Conservation (phyloP, 1,140 invertebrate species). For the Tyrophagus putrescentiae region DNA sequence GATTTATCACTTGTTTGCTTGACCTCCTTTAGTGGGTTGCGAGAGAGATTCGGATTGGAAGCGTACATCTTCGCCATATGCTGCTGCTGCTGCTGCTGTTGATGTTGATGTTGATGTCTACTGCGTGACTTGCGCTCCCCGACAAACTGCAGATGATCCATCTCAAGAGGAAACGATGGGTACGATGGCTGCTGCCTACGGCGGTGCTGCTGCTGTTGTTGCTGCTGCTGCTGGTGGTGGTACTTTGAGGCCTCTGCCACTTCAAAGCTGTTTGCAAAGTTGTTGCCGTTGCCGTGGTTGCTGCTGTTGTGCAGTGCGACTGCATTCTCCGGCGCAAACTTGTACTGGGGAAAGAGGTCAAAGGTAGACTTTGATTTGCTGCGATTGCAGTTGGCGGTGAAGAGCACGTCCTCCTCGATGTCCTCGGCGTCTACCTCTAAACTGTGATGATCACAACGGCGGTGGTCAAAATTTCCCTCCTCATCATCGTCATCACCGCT, state of each 20-base stretch:
- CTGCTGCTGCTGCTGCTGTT: too few relatives aligned
- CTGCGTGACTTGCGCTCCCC: not conserved
- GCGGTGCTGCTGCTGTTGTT: too few relatives aligned
- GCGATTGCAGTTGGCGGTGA: constrained; percentile 21
- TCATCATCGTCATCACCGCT: constrained; percentile 27
- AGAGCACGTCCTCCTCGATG: constrained; percentile 19
- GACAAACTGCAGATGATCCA: not conserved
- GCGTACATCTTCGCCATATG: constrained; percentile 10
- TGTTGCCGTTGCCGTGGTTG: too few relatives aligned
- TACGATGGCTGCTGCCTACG: not conserved
- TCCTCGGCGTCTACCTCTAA: constrained; percentile 23
- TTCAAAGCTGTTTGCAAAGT: too few relatives aligned
- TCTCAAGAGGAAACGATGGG: not conserved
- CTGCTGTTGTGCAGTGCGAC: too few relatives aligned
- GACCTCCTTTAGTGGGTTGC: not conserved
- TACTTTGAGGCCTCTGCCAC: too few relatives aligned
- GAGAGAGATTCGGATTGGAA: constrained; percentile 1
- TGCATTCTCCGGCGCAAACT: too few relatives aligned
- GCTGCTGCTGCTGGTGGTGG: too few relatives aligned
- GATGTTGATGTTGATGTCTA: too few relatives aligned
- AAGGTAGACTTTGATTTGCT: constrained; percentile 2
- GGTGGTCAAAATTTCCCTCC: constrained; percentile 18
- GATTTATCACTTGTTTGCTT: constrained; percentile 1
- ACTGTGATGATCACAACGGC: too few relatives aligned
- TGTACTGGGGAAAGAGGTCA: not conserved